These are phyloP conservation scores for Dryoscopus gambensis DNA, from an alignment of 2,113 vertebrate species.

Conservation along the genomic window DNA sequence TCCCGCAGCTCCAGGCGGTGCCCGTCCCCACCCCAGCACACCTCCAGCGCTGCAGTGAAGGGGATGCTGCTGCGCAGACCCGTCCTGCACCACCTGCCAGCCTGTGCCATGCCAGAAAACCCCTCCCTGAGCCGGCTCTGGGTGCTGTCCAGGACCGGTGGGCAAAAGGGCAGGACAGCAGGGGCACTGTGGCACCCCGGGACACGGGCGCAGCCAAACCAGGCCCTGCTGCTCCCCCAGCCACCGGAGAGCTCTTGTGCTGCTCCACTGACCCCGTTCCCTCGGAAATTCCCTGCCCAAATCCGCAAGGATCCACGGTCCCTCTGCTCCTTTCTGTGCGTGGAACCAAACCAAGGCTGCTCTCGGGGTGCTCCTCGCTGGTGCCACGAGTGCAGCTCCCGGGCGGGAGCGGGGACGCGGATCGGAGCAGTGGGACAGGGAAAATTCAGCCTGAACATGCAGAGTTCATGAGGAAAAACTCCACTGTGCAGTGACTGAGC, in stretches of 20 bases:
- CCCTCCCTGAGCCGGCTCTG: background rate
- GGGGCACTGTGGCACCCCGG: background rate
- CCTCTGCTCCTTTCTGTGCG: accelerated
- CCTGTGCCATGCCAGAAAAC: background rate
- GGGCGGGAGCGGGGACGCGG: background rate
- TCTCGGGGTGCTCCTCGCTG: background rate
- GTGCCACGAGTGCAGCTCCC: background rate
- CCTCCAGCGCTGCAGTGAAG: background rate
- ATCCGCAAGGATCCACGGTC: background rate
- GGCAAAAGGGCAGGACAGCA: background rate
- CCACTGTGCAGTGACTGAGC: background rate
- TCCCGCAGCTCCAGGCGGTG: background rate
- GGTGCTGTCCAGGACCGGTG: background rate
- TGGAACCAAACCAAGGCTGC: background rate
- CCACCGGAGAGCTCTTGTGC: background rate
- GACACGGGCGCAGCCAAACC: background rate
- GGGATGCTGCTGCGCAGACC: background rate
- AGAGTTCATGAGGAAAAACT: background rate
- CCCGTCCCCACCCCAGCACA: background rate
- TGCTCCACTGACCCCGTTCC: background rate
- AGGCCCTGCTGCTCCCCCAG: background rate
- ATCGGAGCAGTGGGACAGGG: background rate
- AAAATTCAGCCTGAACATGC: background rate
- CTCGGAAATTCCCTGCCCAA: background rate
- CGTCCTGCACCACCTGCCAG: background rate